Percentiles rank a stretch among this genome's conserved stretches.
These are phyloP conservation scores for Siderastrea radians DNA, from an alignment of 92 coral and sea anemone genomes.

Conservation along the genomic window DNA sequence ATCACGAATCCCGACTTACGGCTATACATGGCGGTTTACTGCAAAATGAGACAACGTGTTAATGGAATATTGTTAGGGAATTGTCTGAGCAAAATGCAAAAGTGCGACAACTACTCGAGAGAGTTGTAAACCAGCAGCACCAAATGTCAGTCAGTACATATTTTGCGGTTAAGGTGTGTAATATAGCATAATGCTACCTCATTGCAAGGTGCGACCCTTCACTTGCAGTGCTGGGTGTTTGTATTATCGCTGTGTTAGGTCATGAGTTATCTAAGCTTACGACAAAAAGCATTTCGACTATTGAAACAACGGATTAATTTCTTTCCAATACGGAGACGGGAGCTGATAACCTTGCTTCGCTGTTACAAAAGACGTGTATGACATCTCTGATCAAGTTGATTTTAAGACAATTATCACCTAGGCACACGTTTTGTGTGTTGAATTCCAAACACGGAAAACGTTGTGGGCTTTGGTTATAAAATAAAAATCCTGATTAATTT, in stretches of 20 bases:
- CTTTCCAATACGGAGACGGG: not conserved
- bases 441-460: not conserved
- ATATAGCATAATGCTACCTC: too few species aligned
- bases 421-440: not conserved
- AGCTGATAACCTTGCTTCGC: not conserved
- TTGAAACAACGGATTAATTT: too few species aligned
- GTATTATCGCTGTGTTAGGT: not conserved
- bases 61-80: not conserved
- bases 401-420: not conserved
- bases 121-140: not conserved
- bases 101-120: not conserved
- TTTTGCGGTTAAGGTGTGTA: too few species aligned
- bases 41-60: not conserved
- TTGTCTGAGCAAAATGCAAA: not conserved
- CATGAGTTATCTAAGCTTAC: not conserved
- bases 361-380: not conserved
- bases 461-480: not conserved
- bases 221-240: too few species aligned
- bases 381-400: not conserved
- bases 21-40: not conserved
- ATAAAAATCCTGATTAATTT: not conserved
- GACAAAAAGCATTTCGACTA: not conserved
- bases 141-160: too few species aligned
- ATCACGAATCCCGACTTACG: not conserved
- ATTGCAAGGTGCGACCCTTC: too few species aligned